phyloP scores from a whole-genome alignment of 2,113 vertebrate genomes.

The Indri indri region DNA sequence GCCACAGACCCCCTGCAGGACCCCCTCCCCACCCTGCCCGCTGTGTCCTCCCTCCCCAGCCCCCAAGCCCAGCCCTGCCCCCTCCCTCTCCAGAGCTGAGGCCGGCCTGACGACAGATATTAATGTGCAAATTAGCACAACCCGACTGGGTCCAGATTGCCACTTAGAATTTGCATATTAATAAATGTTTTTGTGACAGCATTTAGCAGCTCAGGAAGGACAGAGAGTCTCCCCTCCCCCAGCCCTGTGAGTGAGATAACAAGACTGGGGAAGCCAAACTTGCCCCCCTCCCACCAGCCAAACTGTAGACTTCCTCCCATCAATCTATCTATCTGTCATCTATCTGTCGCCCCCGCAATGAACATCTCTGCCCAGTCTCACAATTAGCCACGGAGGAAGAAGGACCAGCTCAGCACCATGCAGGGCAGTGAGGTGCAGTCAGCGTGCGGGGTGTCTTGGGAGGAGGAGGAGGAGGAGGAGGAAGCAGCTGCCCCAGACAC shows the following conservation, averaged over 20 bases:
- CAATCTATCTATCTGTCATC: background rate
- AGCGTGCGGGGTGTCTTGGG: background rate
- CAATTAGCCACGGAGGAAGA: background rate
- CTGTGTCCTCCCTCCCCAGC: background rate
- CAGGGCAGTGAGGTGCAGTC: background rate
- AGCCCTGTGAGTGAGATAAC: constrained; percentile 68
- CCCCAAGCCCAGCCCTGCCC: background rate
- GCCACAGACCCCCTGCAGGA: background rate
- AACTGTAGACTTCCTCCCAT: constrained; percentile 2
- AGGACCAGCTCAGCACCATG: background rate
- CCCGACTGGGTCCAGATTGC: constrained; percentile 90
- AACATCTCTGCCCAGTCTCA: constrained; percentile 19
- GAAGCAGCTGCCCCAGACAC: background rate
- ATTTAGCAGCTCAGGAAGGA: constrained; percentile 87
- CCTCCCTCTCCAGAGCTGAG: constrained; percentile 63
- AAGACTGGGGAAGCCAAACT: constrained; percentile 80
- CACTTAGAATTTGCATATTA: constrained; percentile 91
- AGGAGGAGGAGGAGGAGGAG: background rate
- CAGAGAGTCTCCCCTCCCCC: constrained; percentile 79
- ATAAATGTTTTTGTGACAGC: constrained; percentile 90
- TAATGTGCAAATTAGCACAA: constrained; percentile 91
- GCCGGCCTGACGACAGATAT: constrained; percentile 87
- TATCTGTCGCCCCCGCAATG: background rate
- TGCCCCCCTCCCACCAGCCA: constrained; percentile 69
- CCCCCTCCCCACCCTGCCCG: background rate